Base-by-base conservation (phyloP, 2,113 vertebrate species). In the Triplophysa tibetana region DNA sequence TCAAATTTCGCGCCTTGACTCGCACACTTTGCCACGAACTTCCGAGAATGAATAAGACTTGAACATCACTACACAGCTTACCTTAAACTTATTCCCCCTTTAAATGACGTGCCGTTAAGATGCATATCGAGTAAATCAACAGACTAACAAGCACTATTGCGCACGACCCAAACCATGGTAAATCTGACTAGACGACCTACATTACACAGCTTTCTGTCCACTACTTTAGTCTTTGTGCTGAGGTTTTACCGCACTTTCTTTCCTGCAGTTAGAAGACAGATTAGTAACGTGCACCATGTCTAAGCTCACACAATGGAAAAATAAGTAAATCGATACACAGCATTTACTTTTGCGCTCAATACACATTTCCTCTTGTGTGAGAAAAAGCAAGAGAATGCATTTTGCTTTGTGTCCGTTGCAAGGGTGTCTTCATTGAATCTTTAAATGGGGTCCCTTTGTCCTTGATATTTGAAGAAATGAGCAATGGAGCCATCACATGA, bases 1-100 rank as follows among this genome's bases (percentile, higher is more conserved):
- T 85, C 79, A 72, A 80, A 81, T 72, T 70, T 82, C 84, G 80
- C 81, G 82, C 78, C 78, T 75, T 70, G 78, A 72, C 80, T 70
- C 73, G 78, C 86, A 81, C 79, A 77, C 21, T 45, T 23, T 45
- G 48, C 33, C 48, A 65, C n/a, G 61, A 56, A 52, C 43, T 78
- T 84, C 62, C 80, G 80, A 80, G 81, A 75, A 75, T 85, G 79
- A 82, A 67, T 79, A 76, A 61, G 48, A 83, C 80, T 61, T 33
- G 48, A 85, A 86, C 78, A 86, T 52, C 16, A 63, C 54, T 19
- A 38, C 50, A 65, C 24, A 19, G 7, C 29, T 72, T 76, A 75
- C 50, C 33, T 23, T 66, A 48, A 72, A 78, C 48, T 73, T 70
- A 78, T 70, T 33, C 69, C 83, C 77, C 65, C 67, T 72, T 60